A percentile compares a stretch with the other conserved stretches of the same genome.
These are phyloP conservation scores for Chloroclystis v-ata DNA, from an alignment of 2,888 invertebrate species.

Conservation along the genomic window DNA sequence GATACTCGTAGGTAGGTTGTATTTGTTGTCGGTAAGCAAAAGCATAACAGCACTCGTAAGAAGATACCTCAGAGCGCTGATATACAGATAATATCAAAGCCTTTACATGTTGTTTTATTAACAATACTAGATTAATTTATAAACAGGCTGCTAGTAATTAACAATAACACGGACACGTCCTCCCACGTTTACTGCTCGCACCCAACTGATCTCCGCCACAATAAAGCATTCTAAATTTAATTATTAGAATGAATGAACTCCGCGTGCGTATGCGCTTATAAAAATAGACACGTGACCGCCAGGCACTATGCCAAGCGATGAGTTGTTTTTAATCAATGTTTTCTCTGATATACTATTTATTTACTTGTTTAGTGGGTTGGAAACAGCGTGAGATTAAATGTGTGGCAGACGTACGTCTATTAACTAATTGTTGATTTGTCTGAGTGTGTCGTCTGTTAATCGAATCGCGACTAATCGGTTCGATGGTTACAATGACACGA, in stretches of 20 bases:
- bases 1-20: too few relatives aligned
- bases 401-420: conserved; percentile 18
- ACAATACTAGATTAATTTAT: too few relatives aligned
- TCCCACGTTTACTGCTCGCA: conserved; percentile 39
- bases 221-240: conserved; percentile 54
- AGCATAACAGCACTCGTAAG: too few relatives aligned
- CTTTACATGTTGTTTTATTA: too few relatives aligned
- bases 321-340: conserved; percentile 26
- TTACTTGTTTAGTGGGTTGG: conserved; percentile 23
- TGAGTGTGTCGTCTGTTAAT: conserved; percentile 13
- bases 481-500: conserved; percentile 1
- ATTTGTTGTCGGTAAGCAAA: too few relatives aligned
- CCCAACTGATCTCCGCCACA: conserved; percentile 36
- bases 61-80: too few relatives aligned
- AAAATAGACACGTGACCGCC: conserved; percentile 53
- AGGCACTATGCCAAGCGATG: conserved; percentile 39
- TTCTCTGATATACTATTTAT: conserved; percentile 19
- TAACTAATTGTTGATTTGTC: conserved; percentile 22
- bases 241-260: conserved; percentile 66
- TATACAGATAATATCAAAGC: too few relatives aligned
- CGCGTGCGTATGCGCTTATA: conserved; percentile 54
- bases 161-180: conserved; percentile 28
- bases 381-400: conserved; percentile 23
- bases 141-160: too few relatives aligned
- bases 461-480: conserved; percentile 17